phyloP scores from a whole-genome alignment of 2,797 vertebrate genomes.

The Sarcoramphus papa region DNA sequence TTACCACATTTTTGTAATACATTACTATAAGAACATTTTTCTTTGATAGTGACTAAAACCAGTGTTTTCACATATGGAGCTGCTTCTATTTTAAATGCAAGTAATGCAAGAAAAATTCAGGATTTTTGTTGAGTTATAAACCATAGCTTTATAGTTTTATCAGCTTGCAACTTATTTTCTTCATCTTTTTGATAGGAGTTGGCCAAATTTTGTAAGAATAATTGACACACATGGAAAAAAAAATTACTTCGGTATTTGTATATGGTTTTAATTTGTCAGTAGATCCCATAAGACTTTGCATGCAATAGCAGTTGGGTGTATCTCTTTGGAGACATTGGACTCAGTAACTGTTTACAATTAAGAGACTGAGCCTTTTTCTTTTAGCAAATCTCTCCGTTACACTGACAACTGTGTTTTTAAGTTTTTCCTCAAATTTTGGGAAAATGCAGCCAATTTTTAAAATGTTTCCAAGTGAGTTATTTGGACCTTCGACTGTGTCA shows the following conservation, averaged over 20 bases:
- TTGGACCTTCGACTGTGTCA: not conserved
- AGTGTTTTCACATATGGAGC: not conserved
- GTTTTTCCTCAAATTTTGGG: not conserved
- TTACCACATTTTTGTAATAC: not conserved
- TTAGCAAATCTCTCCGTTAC: not conserved
- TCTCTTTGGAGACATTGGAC: not conserved
- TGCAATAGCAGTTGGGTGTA: not conserved
- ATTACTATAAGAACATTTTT: not conserved
- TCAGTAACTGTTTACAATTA: not conserved
- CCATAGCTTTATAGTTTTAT: not conserved
- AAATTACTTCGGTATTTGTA: not conserved
- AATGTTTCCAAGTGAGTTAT: not conserved
- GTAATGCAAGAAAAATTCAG: not conserved
- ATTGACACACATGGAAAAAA: not conserved
- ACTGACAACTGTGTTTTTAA: not conserved
- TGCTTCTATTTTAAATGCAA: not conserved
- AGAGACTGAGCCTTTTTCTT: not conserved
- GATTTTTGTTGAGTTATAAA: not conserved
- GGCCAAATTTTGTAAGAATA: not conserved
- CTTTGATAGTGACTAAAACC: not conserved
- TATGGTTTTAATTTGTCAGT: not conserved
- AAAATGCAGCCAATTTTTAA: not conserved
- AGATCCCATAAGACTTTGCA: not conserved
- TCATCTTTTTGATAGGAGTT: not conserved
- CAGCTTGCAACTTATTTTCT: not conserved